Percentiles rank a stretch among this genome's conserved stretches.
phyloP scores from a whole-genome alignment of 2,888 invertebrate species.

The Phorcus lineatus region DNA sequence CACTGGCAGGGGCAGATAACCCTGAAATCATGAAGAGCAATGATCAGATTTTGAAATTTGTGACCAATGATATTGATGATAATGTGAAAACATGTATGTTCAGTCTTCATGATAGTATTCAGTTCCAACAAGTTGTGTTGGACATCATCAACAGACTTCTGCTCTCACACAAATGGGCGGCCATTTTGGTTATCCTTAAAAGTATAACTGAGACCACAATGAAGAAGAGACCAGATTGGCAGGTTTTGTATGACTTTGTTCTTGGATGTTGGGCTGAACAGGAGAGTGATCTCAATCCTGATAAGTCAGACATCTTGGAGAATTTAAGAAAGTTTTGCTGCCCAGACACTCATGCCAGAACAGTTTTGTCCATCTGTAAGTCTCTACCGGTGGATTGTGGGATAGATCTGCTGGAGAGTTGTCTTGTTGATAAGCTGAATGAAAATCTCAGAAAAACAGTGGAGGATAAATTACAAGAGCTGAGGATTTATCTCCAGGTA shows the following conservation, averaged over 20 bases:
- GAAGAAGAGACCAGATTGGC: conserved; percentile 48
- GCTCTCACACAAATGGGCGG: conserved; percentile 58
- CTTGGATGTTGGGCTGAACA: conserved; percentile 52
- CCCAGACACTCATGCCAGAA: conserved; percentile 51
- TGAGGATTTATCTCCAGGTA: conserved; percentile 63
- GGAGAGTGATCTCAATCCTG: conserved; percentile 5
- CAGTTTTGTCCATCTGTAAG: conserved; percentile 56
- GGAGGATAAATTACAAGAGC: conserved; percentile 50
- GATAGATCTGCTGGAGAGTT: conserved; percentile 64
- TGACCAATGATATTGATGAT: conserved; percentile 62
- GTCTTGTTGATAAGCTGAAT: conserved; percentile 45
- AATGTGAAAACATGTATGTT: conserved; percentile 66
- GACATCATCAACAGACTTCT: conserved; percentile 57
- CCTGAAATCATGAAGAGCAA: conserved; percentile 59
- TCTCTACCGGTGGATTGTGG: conserved; percentile 60
- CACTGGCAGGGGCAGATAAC: conserved; percentile 65
- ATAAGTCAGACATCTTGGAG: conserved; percentile 20
- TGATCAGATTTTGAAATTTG: conserved; percentile 67
- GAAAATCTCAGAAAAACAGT: conserved; percentile 42
- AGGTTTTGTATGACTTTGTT: conserved; percentile 63
- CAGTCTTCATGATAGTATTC: conserved; percentile 59
- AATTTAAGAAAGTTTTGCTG: conserved; percentile 54
- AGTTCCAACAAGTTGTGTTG: conserved; percentile 56
- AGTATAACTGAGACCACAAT: conserved; percentile 59
- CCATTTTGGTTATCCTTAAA: conserved; percentile 57